These are phyloP conservation scores for Parnassius apollo DNA, from an alignment of 2,888 invertebrate genomes.

Conservation along the genomic window DNA sequence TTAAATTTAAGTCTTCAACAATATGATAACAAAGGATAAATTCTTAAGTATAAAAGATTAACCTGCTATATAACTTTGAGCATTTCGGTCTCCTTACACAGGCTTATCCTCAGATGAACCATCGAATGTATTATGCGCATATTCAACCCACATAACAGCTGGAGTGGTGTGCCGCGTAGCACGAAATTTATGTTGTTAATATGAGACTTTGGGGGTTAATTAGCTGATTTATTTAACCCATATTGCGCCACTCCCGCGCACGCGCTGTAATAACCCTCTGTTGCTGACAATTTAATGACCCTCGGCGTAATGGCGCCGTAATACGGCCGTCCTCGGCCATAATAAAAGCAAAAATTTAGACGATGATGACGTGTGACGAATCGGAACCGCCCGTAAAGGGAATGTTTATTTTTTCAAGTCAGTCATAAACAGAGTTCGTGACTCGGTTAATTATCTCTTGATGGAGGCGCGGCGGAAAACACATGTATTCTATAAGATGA, in stretches of 20 bases:
- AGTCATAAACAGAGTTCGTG: conserved; percentile 18
- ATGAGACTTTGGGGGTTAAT: conserved; percentile 74
- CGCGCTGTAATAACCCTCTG: conserved; percentile 61
- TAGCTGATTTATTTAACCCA: conserved; percentile 74
- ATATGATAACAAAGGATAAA: conserved; percentile 15
- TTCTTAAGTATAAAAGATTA: conserved; percentile 19
- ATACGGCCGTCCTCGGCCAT: conserved; percentile 34
- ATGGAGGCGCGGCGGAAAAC: conserved; percentile 1
- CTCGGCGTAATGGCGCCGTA: conserved; percentile 41
- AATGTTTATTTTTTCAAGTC: conserved; percentile 21
- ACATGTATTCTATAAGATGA: neutral
- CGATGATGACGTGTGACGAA: conserved; percentile 44
- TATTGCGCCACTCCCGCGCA: conserved; percentile 60
- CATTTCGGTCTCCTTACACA: conserved; percentile 19
- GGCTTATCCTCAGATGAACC: conserved; percentile 32
- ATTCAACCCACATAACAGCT: conserved; percentile 66
- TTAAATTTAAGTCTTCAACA: conserved; percentile 16
- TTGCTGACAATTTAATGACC: conserved; percentile 70
- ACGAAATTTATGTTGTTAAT: conserved; percentile 78
- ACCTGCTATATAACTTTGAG: conserved; percentile 24
- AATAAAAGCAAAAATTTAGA: conserved; percentile 48
- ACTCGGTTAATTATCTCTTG: conserved; percentile 14
- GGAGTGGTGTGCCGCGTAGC: conserved; percentile 61
- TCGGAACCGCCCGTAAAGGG: conserved; percentile 12
- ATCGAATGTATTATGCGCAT: conserved; percentile 54